Conservation (phyloP, 2,888 invertebrate species). For the Scaptomyza caliginosa region DNA sequence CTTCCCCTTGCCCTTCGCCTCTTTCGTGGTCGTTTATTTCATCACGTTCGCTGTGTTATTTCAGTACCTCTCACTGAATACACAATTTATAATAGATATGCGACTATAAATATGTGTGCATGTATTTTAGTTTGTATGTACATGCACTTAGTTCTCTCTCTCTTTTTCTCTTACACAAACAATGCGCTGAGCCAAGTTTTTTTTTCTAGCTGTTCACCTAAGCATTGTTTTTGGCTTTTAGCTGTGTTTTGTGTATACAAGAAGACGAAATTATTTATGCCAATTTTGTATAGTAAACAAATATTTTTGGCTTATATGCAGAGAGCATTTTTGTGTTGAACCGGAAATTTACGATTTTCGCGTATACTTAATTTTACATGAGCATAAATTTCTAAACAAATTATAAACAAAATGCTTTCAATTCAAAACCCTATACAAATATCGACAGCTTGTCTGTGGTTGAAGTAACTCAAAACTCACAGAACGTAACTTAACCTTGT, state of each 20-base stretch:
- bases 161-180: not conserved
- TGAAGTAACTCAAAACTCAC: constrained; percentile 20
- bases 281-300: constrained; percentile 51
- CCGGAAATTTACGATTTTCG: not conserved
- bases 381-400: not conserved
- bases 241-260: constrained; percentile 19
- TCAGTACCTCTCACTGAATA: constrained; percentile 23
- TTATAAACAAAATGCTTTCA: not conserved
- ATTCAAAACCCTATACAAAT: not conserved
- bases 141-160: not conserved
- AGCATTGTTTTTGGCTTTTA: not conserved
- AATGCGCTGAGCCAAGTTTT: constrained; percentile 33
- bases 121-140: not conserved
- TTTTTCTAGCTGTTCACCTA: constrained; percentile 6
- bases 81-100: constrained; percentile 42
- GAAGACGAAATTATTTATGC: constrained; percentile 14
- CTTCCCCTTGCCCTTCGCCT: not conserved
- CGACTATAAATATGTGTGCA: not conserved
- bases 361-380: constrained; percentile 16
- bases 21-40: constrained; percentile 12
- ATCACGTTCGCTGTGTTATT: constrained; percentile 28
- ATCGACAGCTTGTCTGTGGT: not conserved
- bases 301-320: constrained; percentile 31
- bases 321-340: constrained; percentile 3
- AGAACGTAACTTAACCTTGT: not conserved